Base-by-base conservation (phyloP, 2,888 invertebrate species). In the Ypsolopha sequella region DNA sequence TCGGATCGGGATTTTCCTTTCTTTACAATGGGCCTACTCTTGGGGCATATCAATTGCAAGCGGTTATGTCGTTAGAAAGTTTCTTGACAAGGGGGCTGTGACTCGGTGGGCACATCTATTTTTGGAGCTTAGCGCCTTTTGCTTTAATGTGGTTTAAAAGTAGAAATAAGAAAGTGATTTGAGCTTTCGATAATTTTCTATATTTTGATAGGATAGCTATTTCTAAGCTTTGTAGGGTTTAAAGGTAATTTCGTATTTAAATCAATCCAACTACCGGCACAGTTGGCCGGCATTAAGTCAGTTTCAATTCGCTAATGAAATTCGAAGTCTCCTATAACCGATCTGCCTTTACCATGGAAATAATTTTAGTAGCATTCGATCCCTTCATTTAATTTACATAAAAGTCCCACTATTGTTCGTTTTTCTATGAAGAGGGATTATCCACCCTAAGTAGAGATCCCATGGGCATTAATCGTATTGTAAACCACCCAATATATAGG, bases 31-130 rank as follows among this genome's bases (percentile, higher is more conserved):
- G 80, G 74, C 80, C 82, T 85, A 86, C 86, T 80, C 85, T 68
- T 72, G 86, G 84, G 84, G 85, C 86, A 86, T 86, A 85, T 86
- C 86, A 86, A 86, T 84, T 82, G 86, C 86, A 84, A 73, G 86
- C 81, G 82, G 86, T 86, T 86, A 86, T 86, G 85, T 85, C 86
- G 86, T 86, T 86, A 85, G 84, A 82, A 86, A 86, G 74, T 86
- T 86, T 80, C 74, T 64, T 59, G 63, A 65, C 69, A 72, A 73
- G 73, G 72, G 59, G 63, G 64, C 63, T 43, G 62, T 62, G 66
- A 65, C 68, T 65, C 58, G 45, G 7, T 50, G 47, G 51, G 68
- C 68, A 66, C 73, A 84, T 85, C 85, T 81, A 84, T 85, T 81
- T 81, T 80, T 67, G 61, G 63, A 36, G 77, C 67, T 78, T 69